Percentiles rank a stretch among this genome's conserved stretches.
Conservation (phyloP, 2,888 invertebrate species). For the Archips xylosteana region DNA sequence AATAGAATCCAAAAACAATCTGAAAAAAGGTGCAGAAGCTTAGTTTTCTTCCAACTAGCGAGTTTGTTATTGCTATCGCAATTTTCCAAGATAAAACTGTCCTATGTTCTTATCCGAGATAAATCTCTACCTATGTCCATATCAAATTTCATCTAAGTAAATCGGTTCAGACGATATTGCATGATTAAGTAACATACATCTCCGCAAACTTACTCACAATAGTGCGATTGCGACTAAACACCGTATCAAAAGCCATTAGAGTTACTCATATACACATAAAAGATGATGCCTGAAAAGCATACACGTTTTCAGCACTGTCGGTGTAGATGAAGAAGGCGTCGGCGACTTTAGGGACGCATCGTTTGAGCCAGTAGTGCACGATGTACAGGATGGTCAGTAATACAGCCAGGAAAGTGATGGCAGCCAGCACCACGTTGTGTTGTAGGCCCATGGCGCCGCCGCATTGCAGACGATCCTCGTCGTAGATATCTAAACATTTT, state of each 20-base stretch:
- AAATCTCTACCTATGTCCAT: too few species aligned
- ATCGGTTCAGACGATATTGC: too few species aligned
- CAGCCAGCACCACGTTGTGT: constrained; percentile 69
- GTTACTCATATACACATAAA: neutral
- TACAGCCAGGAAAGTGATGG: constrained; percentile 67
- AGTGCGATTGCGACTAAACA: too few species aligned
- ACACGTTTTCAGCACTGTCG: constrained; percentile 74
- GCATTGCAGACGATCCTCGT: constrained; percentile 72
- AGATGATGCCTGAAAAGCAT: constrained; percentile 43
- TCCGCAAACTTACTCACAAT: too few species aligned
- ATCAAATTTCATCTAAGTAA: too few species aligned
- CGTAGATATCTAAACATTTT: constrained; percentile 66
- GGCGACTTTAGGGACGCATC: constrained; percentile 76
- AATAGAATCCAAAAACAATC: constrained; percentile 68
- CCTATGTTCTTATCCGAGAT: too few species aligned
- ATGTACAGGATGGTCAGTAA: constrained; percentile 67
- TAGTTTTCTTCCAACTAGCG: too few species aligned
- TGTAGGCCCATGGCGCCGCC: constrained; percentile 56
- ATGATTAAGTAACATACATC: too few species aligned
- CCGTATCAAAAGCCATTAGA: too few species aligned
- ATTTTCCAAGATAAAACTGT: too few species aligned
- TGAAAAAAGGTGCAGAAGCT: constrained; percentile 51
- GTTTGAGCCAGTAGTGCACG: constrained; percentile 74
- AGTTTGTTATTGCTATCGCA: too few species aligned
- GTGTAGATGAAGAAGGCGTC: constrained; percentile 77